Percentiles rank a stretch among this genome's conserved stretches.
Evolutionary conservation across 2,888 invertebrate species (phyloP).

Genomic region (Coenonympha glycerion): DNA sequence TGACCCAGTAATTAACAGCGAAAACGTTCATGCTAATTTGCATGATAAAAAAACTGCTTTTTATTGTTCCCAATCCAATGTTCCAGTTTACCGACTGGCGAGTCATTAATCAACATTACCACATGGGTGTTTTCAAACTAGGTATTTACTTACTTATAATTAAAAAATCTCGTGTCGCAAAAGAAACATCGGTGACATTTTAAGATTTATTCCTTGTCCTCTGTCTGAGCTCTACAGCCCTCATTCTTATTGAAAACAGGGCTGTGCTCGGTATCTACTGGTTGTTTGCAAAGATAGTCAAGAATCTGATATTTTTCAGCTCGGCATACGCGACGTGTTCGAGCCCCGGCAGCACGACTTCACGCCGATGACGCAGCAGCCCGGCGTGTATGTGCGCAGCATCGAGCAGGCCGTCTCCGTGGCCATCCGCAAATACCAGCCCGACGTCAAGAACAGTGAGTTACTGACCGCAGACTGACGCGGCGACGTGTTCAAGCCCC

Average conservation of each 20-base stretch:
- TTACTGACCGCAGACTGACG: too few relatives aligned
- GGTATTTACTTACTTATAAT: too few relatives aligned
- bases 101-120: not conserved
- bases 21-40: constrained; percentile 5
- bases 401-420: constrained; percentile 90
- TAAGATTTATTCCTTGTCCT: too few relatives aligned
- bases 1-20: constrained; percentile 8
- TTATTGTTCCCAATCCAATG: not conserved
- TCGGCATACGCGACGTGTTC: constrained; percentile 86
- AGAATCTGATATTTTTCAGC: constrained; percentile 73
- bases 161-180: too few relatives aligned
- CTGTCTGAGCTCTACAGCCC: too few relatives aligned
- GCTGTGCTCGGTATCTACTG: too few relatives aligned
- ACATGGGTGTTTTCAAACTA: too few relatives aligned
- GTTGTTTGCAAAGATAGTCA: too few relatives aligned
- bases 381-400: constrained; percentile 86
- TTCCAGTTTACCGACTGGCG: not conserved
- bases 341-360: constrained; percentile 87
- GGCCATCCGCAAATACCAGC: constrained; percentile 85
- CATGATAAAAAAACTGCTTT: constrained; percentile 1
- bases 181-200: too few relatives aligned
- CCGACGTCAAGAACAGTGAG: constrained; percentile 73
- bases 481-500: constrained; percentile 87
- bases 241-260: too few relatives aligned
- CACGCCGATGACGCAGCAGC: constrained; percentile 84